Conservation (phyloP, 92 coral and sea anemone genomes). For the Muricea muricata region DNA sequence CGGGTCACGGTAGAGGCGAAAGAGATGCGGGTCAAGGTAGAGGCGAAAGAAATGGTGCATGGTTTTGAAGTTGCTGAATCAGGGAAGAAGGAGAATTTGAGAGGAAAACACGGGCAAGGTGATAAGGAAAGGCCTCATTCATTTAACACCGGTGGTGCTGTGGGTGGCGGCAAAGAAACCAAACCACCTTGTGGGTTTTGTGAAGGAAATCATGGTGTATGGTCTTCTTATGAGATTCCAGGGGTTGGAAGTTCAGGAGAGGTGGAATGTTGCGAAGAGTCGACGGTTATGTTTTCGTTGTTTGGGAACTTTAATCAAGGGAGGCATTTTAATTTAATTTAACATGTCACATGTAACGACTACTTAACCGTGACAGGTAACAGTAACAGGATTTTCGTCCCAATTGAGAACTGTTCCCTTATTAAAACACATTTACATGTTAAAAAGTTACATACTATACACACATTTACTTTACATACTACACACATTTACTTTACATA, state of each 20-base stretch:
- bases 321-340: no score
- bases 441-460: no score
- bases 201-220: conserved; percentile 61
- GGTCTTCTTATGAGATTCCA: no score
- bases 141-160: not conserved
- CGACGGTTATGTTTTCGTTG: conserved; percentile 53
- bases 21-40: conserved; percentile 55
- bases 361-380: no score
- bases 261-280: conserved; percentile 50
- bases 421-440: no score
- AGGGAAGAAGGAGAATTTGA: not conserved
- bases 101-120: not conserved
- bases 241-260: conserved; percentile 10
- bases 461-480: no score
- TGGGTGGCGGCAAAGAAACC: not conserved
- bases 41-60: conserved; percentile 54
- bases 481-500: no score
- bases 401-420: no score
- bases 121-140: not conserved
- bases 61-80: not conserved
- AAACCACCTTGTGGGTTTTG: conserved; percentile 52
- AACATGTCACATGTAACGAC: no score
- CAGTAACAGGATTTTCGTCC: no score
- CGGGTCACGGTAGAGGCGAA: no score
- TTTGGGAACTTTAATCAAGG: no score